A percentile compares a stretch with the other conserved stretches of the same genome.
Conservation (phyloP, 2,113 vertebrate genomes). For the Rhabdornis inornatus region DNA sequence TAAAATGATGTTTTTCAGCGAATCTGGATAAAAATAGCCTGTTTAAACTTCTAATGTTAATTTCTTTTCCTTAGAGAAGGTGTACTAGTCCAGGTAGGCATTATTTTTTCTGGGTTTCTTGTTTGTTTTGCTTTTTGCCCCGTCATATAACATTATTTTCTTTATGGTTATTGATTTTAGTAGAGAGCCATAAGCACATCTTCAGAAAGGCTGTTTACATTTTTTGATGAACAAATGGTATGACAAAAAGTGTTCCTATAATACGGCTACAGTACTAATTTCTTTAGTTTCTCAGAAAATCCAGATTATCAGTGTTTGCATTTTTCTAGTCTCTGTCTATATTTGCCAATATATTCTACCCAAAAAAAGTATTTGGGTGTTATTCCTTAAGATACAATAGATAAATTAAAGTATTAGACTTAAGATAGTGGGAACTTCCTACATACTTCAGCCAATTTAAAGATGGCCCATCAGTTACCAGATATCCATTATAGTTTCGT, state of each 20-base stretch:
- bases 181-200: neutral
- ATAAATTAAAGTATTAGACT: neutral
- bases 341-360: neutral
- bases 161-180: neutral
- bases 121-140: neutral
- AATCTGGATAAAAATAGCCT: neutral
- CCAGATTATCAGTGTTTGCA: neutral
- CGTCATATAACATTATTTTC: neutral
- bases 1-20: neutral
- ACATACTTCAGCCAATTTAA: neutral
- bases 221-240: neutral
- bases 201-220: neutral
- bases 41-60: neutral
- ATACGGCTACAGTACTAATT: neutral
- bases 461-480: neutral
- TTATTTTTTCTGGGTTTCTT: neutral
- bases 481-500: neutral
- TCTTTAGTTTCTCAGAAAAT: neutral
- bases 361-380: neutral
- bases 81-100: neutral
- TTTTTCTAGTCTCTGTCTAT: neutral
- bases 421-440: neutral
- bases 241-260: neutral
- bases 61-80: neutral
- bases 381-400: neutral